phyloP scores from a whole-genome alignment of 1,140 invertebrate genomes.

The Oppia nitens region DNA sequence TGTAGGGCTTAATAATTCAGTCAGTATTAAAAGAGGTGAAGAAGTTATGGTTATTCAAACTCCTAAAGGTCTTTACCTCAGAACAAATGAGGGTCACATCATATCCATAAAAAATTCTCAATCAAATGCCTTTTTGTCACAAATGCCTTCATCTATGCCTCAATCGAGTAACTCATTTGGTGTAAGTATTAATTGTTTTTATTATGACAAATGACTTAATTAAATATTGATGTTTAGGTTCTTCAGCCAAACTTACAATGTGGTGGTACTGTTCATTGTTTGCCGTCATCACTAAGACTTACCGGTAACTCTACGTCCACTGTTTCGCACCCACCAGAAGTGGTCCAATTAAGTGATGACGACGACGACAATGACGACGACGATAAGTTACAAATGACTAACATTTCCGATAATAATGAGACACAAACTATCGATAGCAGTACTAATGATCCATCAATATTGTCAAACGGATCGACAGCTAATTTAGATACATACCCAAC shows the following conservation, averaged over 20 bases:
- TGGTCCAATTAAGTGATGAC: background rate
- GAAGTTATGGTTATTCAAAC: background rate
- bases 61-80: background rate
- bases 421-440: too few relatives aligned
- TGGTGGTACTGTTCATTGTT: background rate
- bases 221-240: background rate
- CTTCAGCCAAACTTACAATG: background rate
- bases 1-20: background rate
- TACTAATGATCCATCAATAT: too few relatives aligned
- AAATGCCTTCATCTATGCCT: background rate
- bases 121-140: background rate
- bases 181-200: background rate
- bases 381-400: too few relatives aligned
- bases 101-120: background rate
- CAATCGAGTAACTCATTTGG: background rate
- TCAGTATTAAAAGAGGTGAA: background rate
- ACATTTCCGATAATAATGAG: too few relatives aligned
- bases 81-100: background rate
- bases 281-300: background rate
- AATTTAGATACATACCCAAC: too few relatives aligned
- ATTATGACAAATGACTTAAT: too few relatives aligned
- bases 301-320: background rate
- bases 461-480: too few relatives aligned
- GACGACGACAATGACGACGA: background rate
- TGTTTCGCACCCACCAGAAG: background rate